Conservation (phyloP, 1,140 invertebrate species). For the Drosophila chauvacae region DNA sequence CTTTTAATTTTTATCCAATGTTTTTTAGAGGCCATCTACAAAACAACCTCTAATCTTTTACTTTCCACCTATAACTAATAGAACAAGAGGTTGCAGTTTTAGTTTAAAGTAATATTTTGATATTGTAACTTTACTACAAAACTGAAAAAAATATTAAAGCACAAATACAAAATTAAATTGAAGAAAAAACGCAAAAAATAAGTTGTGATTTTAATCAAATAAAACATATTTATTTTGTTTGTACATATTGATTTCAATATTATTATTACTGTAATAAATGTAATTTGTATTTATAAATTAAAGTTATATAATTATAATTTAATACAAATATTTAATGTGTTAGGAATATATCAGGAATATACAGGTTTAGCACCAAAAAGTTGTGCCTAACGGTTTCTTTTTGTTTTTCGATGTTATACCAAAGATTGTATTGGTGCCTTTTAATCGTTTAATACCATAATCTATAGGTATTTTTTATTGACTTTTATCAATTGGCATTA, state of each 20-base stretch:
- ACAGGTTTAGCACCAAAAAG: slow-evolving; percentile 24
- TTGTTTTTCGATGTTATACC: neutral
- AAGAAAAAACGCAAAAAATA: slow-evolving; percentile 26
- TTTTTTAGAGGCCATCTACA: slow-evolving; percentile 11
- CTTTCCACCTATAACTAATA: slow-evolving; percentile 79
- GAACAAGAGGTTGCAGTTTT: slow-evolving; percentile 35
- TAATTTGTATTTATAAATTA: slow-evolving; percentile 8
- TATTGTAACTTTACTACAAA: slow-evolving; percentile 4
- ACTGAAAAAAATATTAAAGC: slow-evolving; percentile 24
- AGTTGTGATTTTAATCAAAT: slow-evolving; percentile 44
- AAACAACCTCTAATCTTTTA: slow-evolving; percentile 46
- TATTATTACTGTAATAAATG: slow-evolving; percentile 35
- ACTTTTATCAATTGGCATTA: neutral
- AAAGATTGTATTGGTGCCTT: neutral
- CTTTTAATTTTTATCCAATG: slow-evolving; percentile 19
- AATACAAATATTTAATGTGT: slow-evolving; percentile 1
- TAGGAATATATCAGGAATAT: slow-evolving; percentile 19
- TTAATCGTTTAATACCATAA: neutral
- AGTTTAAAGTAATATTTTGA: neutral
- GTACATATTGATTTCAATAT: slow-evolving; percentile 44
- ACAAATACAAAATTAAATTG: slow-evolving; percentile 13
- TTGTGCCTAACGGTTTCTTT: neutral
- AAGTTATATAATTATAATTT: slow-evolving; percentile 14
- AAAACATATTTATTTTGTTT: slow-evolving; percentile 55
- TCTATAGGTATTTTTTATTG: neutral